phyloP scores from a whole-genome alignment of 1,140 invertebrate genomes.

The Bombyx mandarina region DNA sequence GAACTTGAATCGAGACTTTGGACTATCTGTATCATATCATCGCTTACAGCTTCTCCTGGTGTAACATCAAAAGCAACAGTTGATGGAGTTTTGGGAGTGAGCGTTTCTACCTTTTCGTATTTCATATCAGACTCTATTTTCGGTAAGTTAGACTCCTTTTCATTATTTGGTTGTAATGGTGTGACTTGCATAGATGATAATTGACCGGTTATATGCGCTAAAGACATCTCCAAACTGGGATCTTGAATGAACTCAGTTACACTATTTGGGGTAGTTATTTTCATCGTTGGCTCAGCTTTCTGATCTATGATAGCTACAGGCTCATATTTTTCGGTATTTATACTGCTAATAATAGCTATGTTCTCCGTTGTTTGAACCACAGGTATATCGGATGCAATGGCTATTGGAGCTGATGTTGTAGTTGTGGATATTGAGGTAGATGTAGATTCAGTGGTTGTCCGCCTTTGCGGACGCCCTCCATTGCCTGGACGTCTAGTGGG shows the following conservation, averaged over 20 bases:
- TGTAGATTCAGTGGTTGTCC: constrained; percentile 31
- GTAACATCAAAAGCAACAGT: constrained; percentile 30
- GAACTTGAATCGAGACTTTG: constrained; percentile 47
- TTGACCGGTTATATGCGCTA: constrained; percentile 67
- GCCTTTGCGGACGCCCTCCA: constrained; percentile 20
- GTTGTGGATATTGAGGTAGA: constrained; percentile 22
- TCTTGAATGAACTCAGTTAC: constrained; percentile 54
- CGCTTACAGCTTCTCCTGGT: constrained; percentile 31
- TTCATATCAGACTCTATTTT: constrained; percentile 20
- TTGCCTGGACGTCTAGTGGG: constrained; percentile 30
- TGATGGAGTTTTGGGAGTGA: constrained; percentile 49
- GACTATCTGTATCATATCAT: constrained; percentile 58
- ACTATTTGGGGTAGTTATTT: constrained; percentile 37
- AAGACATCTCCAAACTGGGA: constrained; percentile 59
- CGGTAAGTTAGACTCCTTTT: constrained; percentile 29
- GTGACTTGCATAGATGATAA: constrained; percentile 58
- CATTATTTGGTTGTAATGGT: constrained; percentile 40
- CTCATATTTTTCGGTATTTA: constrained; percentile 11
- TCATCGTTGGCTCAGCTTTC: constrained; percentile 22
- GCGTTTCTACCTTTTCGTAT: constrained; percentile 52
- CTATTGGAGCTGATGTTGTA: constrained; percentile 11
- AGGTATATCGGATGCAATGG: constrained; percentile 2
- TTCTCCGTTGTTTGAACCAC: constrained; percentile 8
- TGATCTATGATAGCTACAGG: constrained; percentile 22
- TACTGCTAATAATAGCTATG: constrained; percentile 6